Evolutionary conservation across 1,140 invertebrate genomes (phyloP), one percentile per base, ranked within the genome.

Genomic region (Pseudomyrmex sp.): DNA sequence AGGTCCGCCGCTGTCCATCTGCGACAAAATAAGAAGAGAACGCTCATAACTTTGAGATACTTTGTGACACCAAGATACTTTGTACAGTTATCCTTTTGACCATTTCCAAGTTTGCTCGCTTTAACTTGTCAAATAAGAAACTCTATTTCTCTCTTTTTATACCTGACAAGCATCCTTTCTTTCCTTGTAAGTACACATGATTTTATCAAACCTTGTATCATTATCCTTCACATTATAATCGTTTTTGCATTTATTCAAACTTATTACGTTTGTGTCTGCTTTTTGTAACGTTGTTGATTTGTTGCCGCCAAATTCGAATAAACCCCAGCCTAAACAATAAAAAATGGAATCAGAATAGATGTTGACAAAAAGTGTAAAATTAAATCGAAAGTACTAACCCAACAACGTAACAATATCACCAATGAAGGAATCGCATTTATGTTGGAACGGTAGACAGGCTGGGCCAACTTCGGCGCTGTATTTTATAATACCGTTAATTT

Each of bases 1-100:
- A 0, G 96, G 96, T 5, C 96, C 96, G 15, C 97, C 97, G 52
- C 96, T 97, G 89, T 97, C 97, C 82, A 95, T 94, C 96, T 97
- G 90, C 10, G 90, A 1, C 18, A 86, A 75, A 59, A 3, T 35
- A 52, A 83, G n/a, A 70, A 59, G n/a, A 59, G 18, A 20, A 20
- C 15, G 12, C 8, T 35, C 35, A 18, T 13, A 20, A 35, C 5
- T 44, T 12, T 3, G 2, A 7, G 2, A 58, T 48, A 18, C 2
- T 59, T 69, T 3, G 5, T 35, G 12, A 13, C 23, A 26, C 15
- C 2, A 74, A 2, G 4, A 48, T 50, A 62, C 13, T 75, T 15
- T 35, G 35, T 35, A 35, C 35, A 35, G 4, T 35, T 35, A 35
- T 35, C 35, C 35, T 35, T 35, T 35, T 35, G 35, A 35, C 35